Evolutionary conservation across 2,888 invertebrate species (phyloP).

Genomic region (Toxonevra muliebris): DNA sequence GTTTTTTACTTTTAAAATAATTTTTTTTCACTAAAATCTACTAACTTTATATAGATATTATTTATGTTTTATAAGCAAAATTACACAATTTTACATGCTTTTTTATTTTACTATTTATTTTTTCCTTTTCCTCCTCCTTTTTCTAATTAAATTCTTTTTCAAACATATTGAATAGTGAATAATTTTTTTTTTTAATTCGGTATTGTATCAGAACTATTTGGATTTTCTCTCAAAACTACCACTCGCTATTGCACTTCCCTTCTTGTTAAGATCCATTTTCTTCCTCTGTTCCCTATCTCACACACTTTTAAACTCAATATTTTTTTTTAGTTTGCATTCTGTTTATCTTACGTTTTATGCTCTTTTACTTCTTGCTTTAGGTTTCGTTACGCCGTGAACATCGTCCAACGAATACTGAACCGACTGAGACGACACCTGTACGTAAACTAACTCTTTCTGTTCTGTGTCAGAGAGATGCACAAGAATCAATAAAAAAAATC

Average conservation of each 20-base stretch:
- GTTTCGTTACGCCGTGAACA: conserved; percentile 71
- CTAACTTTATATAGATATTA: no score
- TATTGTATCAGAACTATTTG: no score
- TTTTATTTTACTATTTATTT: not conserved
- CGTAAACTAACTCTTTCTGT: conserved; percentile 57
- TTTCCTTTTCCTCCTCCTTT: not conserved
- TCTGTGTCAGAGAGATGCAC: conserved; percentile 16
- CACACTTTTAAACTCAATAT: not conserved
- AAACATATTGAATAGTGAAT: no score
- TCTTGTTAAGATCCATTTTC: not conserved
- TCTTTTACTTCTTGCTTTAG: conserved; percentile 67
- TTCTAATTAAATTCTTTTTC: not conserved
- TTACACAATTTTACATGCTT: no score
- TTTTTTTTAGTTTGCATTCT: conserved; percentile 20
- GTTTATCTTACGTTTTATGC: conserved; percentile 34
- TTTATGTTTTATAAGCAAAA: no score
- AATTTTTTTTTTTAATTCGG: no score
- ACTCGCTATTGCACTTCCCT: not conserved
- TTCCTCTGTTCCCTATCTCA: not conserved
- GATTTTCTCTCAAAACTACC: no score
- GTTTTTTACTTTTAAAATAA: no score
- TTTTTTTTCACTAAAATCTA: no score
- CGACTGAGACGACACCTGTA: conserved; percentile 66
- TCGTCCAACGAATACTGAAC: conserved; percentile 66
- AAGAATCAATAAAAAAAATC: conserved; percentile 11